A percentile compares a stretch with the other conserved stretches of the same genome.
Conservation (phyloP, 2,888 invertebrate genomes). For the Temnothorax unifasciatus region DNA sequence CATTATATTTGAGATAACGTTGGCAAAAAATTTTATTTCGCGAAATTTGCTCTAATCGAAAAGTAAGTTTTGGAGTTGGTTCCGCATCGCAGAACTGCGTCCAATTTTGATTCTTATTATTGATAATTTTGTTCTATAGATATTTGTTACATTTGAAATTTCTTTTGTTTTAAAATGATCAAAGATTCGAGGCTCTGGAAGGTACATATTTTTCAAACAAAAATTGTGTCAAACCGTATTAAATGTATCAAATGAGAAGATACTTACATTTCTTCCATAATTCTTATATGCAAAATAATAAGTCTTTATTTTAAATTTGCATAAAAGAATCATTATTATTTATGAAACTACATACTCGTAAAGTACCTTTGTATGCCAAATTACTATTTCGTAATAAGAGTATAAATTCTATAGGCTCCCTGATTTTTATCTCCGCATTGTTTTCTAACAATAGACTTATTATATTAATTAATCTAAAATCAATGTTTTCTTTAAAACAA, state of each 20-base stretch:
- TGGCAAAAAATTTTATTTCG: too few species aligned
- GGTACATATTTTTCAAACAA: not conserved
- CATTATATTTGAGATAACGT: too few species aligned
- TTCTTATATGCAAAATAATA: not conserved
- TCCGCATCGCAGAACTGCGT: too few species aligned
- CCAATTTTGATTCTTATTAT: not conserved
- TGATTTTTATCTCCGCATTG: not conserved
- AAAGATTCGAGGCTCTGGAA: not conserved
- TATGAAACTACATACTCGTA: not conserved
- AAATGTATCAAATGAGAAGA: not conserved
- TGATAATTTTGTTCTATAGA: not conserved
- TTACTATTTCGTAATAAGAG: not conserved
- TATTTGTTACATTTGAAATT: not conserved
- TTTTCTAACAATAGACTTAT: not conserved
- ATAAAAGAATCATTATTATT: not conserved
- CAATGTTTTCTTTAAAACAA: not conserved
- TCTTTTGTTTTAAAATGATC: not conserved
- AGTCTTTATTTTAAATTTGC: not conserved
- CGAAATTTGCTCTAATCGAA: too few species aligned
- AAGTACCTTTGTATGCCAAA: not conserved
- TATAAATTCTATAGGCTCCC: not conserved
- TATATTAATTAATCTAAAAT: not conserved
- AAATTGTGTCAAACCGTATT: not conserved
- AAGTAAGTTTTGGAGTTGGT: too few species aligned
- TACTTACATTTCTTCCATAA: not conserved